Evolutionary conservation across 2,113 vertebrate species (phyloP), one percentile per base, ranked within the genome.

Genomic region (Seriola dumerili): DNA sequence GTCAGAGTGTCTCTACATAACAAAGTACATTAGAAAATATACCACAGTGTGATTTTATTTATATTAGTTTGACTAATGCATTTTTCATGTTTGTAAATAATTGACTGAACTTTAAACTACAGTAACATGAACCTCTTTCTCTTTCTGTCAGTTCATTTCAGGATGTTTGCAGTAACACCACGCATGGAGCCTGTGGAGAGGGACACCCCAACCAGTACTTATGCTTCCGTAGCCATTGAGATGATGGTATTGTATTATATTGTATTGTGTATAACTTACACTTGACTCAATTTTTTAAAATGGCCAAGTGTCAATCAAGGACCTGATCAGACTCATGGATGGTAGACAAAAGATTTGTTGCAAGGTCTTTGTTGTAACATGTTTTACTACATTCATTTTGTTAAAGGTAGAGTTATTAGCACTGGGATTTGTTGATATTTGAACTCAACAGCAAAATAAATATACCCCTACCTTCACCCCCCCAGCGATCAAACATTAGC

Each of bases 151-250:
- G 95, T 96, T 62, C n/a, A 73, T 84, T 96, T 81, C 84, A 94
- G 95, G 73, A 83, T 95, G 44, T 96, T 95, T 92, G 90, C 77
- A 13, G 4, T 95, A 76, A 92, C 82, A 2, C 86, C 93, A 5
- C 13, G 17, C n/a, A 89, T 94, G 89, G 58, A 80, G 87, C 89
- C 94, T 2, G 40, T 92, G 1, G 80, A 88, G n/a, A 83, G 63
- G 12, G 23, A 92, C 9, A 23, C 5, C 0, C 59, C 17, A 19
- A 63, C 17, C 8, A n/a, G 77, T 16, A 14, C 17, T 7, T 76
- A 85, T 11, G 14, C 87, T 17, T 81, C 87, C 7, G 80, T 95
- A 52, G 9, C 66, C 25, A 91, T 95, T 72, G 89, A 95, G 17
- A 86, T 95, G 71, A 59, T 89, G 93, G 94, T 95, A 91, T 54